A percentile compares a stretch with the other conserved stretches of the same genome.
Conservation (phyloP, 2,888 invertebrate species). For the Melinopterus prodromus region DNA sequence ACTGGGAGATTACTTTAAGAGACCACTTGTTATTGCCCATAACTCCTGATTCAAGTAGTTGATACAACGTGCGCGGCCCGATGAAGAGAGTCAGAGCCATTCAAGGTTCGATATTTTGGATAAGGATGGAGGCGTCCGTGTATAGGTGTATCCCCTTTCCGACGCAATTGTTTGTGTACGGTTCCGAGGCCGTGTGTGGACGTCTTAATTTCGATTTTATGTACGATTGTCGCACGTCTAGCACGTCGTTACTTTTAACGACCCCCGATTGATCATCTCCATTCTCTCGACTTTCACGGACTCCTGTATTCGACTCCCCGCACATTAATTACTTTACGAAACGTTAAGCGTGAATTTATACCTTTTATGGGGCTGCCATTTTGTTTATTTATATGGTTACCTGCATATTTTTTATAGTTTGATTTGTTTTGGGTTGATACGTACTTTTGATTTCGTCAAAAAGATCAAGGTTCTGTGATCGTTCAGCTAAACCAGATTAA, state of each 20-base stretch:
- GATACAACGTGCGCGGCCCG: slow-evolving; percentile 49
- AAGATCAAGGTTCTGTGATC: too few species aligned
- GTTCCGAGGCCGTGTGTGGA: slow-evolving; percentile 40
- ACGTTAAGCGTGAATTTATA: background rate
- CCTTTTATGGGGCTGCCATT: background rate
- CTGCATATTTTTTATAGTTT: too few species aligned
- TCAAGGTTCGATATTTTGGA: background rate
- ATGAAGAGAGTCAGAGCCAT: slow-evolving; percentile 39
- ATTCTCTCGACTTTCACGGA: slow-evolving; percentile 7
- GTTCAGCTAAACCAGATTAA: too few species aligned
- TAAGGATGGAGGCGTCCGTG: slow-evolving; percentile 15
- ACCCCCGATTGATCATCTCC: slow-evolving; percentile 28
- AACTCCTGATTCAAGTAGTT: slow-evolving; percentile 60
- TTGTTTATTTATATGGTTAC: background rate
- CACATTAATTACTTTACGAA: background rate
- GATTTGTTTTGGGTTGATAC: too few species aligned
- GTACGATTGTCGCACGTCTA: slow-evolving; percentile 28
- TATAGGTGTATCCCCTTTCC: slow-evolving; percentile 23
- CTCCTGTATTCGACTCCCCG: background rate
- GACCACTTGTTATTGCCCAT: slow-evolving; percentile 62
- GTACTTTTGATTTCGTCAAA: too few species aligned
- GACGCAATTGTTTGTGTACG: slow-evolving; percentile 15
- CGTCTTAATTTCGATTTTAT: slow-evolving; percentile 49
- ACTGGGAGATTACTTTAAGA: slow-evolving; percentile 61
- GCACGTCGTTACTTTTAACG: slow-evolving; percentile 31